Conservation (phyloP, 2,113 vertebrate species). For the Felis catus region DNA sequence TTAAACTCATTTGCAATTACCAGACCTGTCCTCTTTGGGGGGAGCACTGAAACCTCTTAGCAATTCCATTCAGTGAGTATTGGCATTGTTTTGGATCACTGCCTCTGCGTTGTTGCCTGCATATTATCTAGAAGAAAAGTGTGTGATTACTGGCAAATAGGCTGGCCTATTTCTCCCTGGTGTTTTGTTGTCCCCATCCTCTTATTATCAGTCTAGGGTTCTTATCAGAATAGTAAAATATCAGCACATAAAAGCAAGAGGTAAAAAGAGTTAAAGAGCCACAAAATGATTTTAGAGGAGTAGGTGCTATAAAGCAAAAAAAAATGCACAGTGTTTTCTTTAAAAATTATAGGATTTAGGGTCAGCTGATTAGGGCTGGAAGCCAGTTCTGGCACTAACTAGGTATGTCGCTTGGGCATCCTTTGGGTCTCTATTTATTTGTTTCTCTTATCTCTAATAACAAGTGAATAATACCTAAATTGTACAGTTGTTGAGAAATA, state of each 20-base stretch:
- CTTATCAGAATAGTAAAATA: slow-evolving; percentile 23
- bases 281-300: neutral
- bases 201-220: neutral
- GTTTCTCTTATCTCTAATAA: neutral
- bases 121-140: slow-evolving; percentile 40
- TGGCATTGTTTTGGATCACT: slow-evolving; percentile 62
- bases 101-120: neutral
- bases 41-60: neutral
- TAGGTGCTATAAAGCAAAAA: neutral
- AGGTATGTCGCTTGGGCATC: fast-evolving
- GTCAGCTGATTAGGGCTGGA: too few relatives aligned
- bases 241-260: neutral
- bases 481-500: neutral
- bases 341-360: neutral
- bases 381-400: neutral
- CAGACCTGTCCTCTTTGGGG: slow-evolving; percentile 40
- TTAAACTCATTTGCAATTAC: slow-evolving; percentile 68
- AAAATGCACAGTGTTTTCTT: neutral
- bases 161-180: neutral
- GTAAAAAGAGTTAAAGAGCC: neutral
- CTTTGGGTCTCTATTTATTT: neutral
- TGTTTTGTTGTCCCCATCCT: neutral
- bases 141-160: slow-evolving; percentile 53
- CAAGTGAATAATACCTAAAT: neutral
- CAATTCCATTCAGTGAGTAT: slow-evolving; percentile 36